These are phyloP conservation scores for Creontiades dilutus DNA, from an alignment of 2,888 invertebrate species.

Conservation along the genomic window DNA sequence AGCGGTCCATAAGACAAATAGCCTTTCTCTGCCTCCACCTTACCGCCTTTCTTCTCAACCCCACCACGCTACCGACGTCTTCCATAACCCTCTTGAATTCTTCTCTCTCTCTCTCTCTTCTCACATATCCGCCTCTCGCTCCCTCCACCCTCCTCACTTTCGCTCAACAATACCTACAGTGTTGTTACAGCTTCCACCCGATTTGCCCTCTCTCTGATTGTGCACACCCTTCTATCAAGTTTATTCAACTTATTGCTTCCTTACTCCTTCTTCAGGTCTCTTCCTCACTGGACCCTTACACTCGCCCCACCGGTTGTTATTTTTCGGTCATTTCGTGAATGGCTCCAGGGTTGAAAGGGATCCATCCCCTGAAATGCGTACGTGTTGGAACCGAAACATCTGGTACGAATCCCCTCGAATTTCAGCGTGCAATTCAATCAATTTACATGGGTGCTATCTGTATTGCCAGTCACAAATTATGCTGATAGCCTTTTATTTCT, in stretches of 20 bases:
- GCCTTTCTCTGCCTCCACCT: neutral
- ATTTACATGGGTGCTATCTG: too few relatives aligned
- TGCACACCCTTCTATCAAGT: conserved; percentile 30
- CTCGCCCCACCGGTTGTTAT: conserved; percentile 27
- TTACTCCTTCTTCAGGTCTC: neutral
- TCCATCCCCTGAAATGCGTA: neutral
- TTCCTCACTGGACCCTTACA: neutral
- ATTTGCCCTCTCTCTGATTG: conserved; percentile 2
- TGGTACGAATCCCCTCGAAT: too few relatives aligned
- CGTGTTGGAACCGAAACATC: too few relatives aligned
- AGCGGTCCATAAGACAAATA: conserved; percentile 10
- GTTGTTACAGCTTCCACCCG: conserved; percentile 36
- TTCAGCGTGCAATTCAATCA: too few relatives aligned
- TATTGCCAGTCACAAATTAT: too few relatives aligned
- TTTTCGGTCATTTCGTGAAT: neutral
- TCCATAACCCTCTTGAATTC: neutral
- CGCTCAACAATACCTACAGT: conserved; percentile 19
- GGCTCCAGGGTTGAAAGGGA: neutral
- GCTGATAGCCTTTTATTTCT: too few relatives aligned
- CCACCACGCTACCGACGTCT: neutral
- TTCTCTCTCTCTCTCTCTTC: neutral
- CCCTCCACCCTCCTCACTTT: neutral
- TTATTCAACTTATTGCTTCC: conserved; percentile 32
- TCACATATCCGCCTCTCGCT: neutral
- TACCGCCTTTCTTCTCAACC: neutral